phyloP scores from a whole-genome alignment of 2,888 invertebrate species.

The Volucella zonaria region DNA sequence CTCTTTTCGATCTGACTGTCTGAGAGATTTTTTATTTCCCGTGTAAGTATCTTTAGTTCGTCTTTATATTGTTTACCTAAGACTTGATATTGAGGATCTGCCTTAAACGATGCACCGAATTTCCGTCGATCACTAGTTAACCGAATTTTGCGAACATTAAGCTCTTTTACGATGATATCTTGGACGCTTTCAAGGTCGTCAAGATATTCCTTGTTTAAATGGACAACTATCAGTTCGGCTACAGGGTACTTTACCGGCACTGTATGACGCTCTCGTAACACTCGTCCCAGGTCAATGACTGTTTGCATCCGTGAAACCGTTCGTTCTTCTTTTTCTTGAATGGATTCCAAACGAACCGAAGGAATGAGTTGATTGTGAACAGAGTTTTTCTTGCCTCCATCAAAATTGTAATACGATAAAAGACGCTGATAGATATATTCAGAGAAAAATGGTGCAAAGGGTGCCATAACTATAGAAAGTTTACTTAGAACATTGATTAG shows the following conservation, averaged over 20 bases:
- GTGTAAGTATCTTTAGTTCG: conserved; percentile 92
- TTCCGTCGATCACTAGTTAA: conserved; percentile 40
- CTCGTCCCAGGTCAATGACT: conserved; percentile 94
- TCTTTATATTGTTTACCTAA: conserved; percentile 47
- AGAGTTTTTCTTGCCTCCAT: conserved; percentile 84
- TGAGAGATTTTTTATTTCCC: conserved; percentile 88
- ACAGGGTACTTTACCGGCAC: conserved; percentile 96
- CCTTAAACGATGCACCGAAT: conserved; percentile 62
- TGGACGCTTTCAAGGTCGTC: conserved; percentile 89
- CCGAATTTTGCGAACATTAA: conserved; percentile 50
- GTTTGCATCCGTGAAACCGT: conserved; percentile 95
- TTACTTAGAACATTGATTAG: conserved; percentile 45
- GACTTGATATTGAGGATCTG: conserved; percentile 49
- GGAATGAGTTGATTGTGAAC: conserved; percentile 94
- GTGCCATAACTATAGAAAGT: conserved; percentile 90
- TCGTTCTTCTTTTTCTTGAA: conserved; percentile 91
- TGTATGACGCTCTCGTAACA: conserved; percentile 93
- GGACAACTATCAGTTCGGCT: conserved; percentile 94
- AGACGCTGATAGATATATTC: conserved; percentile 92
- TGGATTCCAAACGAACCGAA: conserved; percentile 85
- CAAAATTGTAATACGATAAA: conserved; percentile 78
- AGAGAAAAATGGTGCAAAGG: conserved; percentile 96
- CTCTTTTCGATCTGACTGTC: conserved; percentile 90
- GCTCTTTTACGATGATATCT: conserved; percentile 88
- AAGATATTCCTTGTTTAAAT: conserved; percentile 89